Base-by-base conservation (phyloP, 2,797 vertebrate species). In the Pseudomugil gertrudae region DNA sequence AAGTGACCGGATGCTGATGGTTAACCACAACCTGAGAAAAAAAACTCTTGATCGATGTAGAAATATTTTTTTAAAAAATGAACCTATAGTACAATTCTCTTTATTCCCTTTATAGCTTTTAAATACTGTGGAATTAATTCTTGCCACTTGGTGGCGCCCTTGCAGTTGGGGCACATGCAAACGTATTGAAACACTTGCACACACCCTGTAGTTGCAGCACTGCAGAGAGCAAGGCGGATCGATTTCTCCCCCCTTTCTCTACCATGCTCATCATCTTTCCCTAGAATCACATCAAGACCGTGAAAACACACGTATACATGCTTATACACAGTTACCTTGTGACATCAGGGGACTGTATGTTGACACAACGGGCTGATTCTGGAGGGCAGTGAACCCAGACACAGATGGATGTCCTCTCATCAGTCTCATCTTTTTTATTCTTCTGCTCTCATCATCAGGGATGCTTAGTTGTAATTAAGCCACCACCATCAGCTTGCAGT, bases 131-230 rank as follows among this genome's bases (percentile, higher is more conserved):
- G 63, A 63, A 56, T 72, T 75, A 14, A 1, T 56, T 82, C 57
- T 68, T 43, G 78, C 89, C 90, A 92, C 89, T 85, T 83, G 88
- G 84, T 89, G 90, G 90, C 76, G 77, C 88, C 85, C 78, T 69
- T 79, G 84, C 65, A 69, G 74, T 77, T 81, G 76, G 78, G 71
- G 57, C 77, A 72, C 84, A 79, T 82, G 59, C 67, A 74, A 71
- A 76, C 69, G 56, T 73, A 72, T 66, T 19, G 57, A 79, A 74
- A 84, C 69, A 43, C 84, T 83, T 74, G 80, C 85, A 87, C 90
- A 87, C 86, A 85, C 88, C 84, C 88, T 89, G 76, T 78, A 76
- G 75, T 82, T 91, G 88, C 91, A 91, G 89, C 89, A 92, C 81
- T 92, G 91, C 90, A 91, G 90, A 86, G 84, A 86, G 84, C 43